These are phyloP conservation scores for Bombyx mandarina DNA, from an alignment of 1,140 invertebrate species.

Conservation along the genomic window DNA sequence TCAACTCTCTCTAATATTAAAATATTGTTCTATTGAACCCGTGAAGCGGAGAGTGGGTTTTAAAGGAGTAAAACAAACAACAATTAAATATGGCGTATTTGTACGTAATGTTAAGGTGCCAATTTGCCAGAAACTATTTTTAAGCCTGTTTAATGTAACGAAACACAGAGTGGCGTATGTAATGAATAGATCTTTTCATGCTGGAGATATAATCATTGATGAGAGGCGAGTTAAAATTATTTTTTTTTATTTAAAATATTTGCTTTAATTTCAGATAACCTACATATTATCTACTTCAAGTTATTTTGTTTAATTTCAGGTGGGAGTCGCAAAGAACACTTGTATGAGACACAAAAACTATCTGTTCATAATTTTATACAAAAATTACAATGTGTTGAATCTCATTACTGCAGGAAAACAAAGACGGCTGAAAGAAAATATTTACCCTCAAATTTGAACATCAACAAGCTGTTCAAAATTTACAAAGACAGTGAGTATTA, in stretches of 20 bases:
- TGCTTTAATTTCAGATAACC: too few relatives aligned
- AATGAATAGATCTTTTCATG: neutral
- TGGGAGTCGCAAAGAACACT: neutral
- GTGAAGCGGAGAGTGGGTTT: neutral
- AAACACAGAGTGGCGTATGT: neutral
- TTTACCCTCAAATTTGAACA: slow-evolving; percentile 11
- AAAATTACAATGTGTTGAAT: slow-evolving; percentile 1
- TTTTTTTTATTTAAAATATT: too few relatives aligned
- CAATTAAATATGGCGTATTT: neutral
- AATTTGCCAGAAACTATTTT: neutral
- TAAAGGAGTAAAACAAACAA: neutral
- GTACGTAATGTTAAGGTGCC: neutral
- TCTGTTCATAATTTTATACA: neutral
- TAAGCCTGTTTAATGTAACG: neutral
- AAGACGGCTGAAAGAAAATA: slow-evolving; percentile 13
- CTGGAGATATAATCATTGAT: neutral
- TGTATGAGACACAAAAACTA: neutral
- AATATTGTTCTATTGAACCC: too few relatives aligned
- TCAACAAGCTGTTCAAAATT: slow-evolving; percentile 10
- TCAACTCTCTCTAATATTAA: too few relatives aligned
- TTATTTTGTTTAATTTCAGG: neutral
- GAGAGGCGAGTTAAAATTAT: neutral
- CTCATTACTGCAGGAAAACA: slow-evolving; percentile 13
- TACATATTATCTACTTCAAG: too few relatives aligned
- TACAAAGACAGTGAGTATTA: slow-evolving; percentile 11